Evolutionary conservation across 1,140 invertebrate genomes (phyloP).

Genomic region (Drosophila takahashii): DNA sequence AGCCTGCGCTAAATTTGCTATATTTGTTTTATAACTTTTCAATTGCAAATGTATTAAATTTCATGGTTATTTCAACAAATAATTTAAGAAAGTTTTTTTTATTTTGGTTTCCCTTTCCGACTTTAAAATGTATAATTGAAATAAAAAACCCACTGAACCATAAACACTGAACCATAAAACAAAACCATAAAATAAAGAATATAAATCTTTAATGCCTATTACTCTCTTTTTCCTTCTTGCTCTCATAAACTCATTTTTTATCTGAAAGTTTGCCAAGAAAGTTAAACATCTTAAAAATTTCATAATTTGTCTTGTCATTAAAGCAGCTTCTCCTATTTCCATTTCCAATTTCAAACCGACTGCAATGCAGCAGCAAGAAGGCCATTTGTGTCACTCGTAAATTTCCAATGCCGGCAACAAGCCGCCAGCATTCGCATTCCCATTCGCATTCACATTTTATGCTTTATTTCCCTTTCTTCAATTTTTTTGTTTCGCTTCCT

Average conservation of each 20-base stretch:
- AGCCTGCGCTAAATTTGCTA: constrained; percentile 1
- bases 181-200: neutral
- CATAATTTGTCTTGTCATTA: constrained; percentile 80
- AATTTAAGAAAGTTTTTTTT: too few relatives aligned
- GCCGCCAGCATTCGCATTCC: constrained; percentile 58
- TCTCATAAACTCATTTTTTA: neutral
- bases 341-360: constrained; percentile 27
- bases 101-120: too few relatives aligned
- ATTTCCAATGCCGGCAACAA: constrained; percentile 74
- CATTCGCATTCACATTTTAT: constrained; percentile 54
- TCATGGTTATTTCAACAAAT: too few relatives aligned
- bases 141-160: neutral
- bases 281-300: constrained; percentile 71
- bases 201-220: neutral
- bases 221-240: neutral
- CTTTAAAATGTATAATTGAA: neutral
- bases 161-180: neutral
- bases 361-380: constrained; percentile 55
- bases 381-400: constrained; percentile 78
- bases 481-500: constrained; percentile 32
- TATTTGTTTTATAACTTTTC: neutral
- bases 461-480: constrained; percentile 25
- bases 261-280: constrained; percentile 37
- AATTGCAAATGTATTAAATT: neutral
- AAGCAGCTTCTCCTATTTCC: constrained; percentile 11